Conservation (phyloP, 1,140 invertebrate genomes). For the Pinna nobilis region DNA sequence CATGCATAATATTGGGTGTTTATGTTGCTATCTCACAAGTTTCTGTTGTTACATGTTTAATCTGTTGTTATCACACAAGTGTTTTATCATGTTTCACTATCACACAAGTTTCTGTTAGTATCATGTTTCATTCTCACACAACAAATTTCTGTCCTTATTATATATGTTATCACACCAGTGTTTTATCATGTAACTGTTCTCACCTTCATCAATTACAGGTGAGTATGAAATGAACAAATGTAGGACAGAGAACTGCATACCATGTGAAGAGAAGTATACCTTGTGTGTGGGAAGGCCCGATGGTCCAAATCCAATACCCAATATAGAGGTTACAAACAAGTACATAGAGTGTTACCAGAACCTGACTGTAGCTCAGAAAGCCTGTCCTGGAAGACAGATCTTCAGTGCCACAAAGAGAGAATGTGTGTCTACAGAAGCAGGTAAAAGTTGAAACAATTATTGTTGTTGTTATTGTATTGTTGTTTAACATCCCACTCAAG, state of each 20-base stretch:
- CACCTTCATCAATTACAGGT: slow-evolving; percentile 4
- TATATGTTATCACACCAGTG: neutral
- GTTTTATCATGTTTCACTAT: too few relatives aligned
- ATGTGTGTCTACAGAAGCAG: slow-evolving; percentile 10
- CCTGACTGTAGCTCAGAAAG: slow-evolving; percentile 8
- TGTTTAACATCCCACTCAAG: too few relatives aligned
- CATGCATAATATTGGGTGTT: too few relatives aligned
- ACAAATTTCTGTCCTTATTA: too few relatives aligned
- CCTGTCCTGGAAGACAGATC: slow-evolving; percentile 20
- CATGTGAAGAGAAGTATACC: slow-evolving; percentile 27
- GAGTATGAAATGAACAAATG: slow-evolving; percentile 37
- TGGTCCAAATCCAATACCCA: slow-evolving; percentile 21
- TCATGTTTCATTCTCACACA: too few relatives aligned
- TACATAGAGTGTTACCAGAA: slow-evolving; percentile 21
- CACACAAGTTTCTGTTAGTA: too few relatives aligned
- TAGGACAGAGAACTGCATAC: slow-evolving; percentile 9
- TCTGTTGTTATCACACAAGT: too few relatives aligned
- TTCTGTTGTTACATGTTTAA: too few relatives aligned
- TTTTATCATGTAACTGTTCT: too few relatives aligned
- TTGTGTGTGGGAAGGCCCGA: slow-evolving; percentile 20
- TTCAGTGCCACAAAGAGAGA: slow-evolving; percentile 15
- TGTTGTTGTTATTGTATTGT: too few relatives aligned
- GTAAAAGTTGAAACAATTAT: too few relatives aligned
- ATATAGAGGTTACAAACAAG: slow-evolving; percentile 12
- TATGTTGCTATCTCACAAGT: too few relatives aligned